Evolutionary conservation across 2,888 invertebrate species (phyloP), one percentile per base, ranked within the genome.

Genomic region (Archips xylosteana): DNA sequence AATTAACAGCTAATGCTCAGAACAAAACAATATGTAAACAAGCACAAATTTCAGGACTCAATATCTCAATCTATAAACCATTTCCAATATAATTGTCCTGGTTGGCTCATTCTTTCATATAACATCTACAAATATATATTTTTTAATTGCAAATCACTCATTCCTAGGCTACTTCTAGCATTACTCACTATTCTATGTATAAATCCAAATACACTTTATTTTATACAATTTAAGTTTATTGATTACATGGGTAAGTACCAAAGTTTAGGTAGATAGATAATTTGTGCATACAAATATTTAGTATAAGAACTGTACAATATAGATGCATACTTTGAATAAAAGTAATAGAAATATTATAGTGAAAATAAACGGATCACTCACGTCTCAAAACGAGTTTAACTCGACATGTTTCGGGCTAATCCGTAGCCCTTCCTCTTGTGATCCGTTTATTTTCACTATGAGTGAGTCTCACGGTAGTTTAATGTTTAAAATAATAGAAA

Each of bases 241-340:
- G 61, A 62, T 71, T 57, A 57, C 72, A 63, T 57, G 49, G 65
- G 60, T 71, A 73, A 73, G 72, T 73, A 68, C 72, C 72, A 59
- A 57, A 57, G 61, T 63, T 73, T 61, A 54, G 42, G 15, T 63
- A 65, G 36, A 15, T 61, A 47, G 6, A 13, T 63, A 67, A 8
- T 72, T 72, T 72, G 67, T 72, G 72, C 67, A 59, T 62, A 13
- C n/a, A 63, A 68, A 49, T 67, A 63, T 32, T 47, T 63, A 47
- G 13, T 32, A 47, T 65, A 59, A 64, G 47, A 23, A 54, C 45
- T 45, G 10, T 45, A 54, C 15, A 13, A n/a, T 54, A 15, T 23
- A 23, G 54, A 54, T 54, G 15, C 6, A 54, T 9, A 54, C 23
- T 54, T 54, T 15, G 54, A 54, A 54, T 54, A 54, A 15, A 54